Conservation (phyloP, 2,888 invertebrate genomes). For the Nephrotoma flavescens region DNA sequence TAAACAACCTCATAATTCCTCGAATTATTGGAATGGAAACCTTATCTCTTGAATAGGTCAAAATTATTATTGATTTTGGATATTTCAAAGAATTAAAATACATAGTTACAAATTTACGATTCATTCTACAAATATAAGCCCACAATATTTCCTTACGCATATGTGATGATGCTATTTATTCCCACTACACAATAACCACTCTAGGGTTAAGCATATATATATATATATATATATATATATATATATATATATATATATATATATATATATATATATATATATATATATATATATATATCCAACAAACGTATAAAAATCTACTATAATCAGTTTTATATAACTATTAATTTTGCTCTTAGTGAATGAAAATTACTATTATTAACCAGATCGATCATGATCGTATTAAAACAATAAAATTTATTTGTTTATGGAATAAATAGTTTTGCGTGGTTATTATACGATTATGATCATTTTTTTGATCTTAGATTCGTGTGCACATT, state of each 20-base stretch:
- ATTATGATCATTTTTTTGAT: background rate
- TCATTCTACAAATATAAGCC: background rate
- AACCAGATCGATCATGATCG: background rate
- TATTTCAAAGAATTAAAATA: too few relatives aligned
- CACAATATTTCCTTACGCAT: background rate
- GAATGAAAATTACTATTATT: background rate
- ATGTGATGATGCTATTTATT: background rate
- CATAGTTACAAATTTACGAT: too few relatives aligned
- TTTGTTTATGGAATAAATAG: background rate
- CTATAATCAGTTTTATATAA: background rate
- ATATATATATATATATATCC: too few relatives aligned
- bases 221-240: too few relatives aligned
- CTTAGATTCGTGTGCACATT: background rate
- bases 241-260: too few relatives aligned
- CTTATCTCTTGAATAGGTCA: too few relatives aligned
- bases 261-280: too few relatives aligned
- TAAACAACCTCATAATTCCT: too few relatives aligned
- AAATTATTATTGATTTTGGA: too few relatives aligned
- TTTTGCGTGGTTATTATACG: background rate
- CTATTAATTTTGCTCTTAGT: background rate
- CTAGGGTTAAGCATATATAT: background rate
- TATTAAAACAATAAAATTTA: background rate
- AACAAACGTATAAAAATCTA: background rate
- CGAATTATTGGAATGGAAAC: too few relatives aligned
- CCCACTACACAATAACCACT: background rate